Percentiles rank a stretch among this genome's conserved stretches.
Conservation (phyloP, 2,113 vertebrate species). For the Epinephelus lanceolatus region DNA sequence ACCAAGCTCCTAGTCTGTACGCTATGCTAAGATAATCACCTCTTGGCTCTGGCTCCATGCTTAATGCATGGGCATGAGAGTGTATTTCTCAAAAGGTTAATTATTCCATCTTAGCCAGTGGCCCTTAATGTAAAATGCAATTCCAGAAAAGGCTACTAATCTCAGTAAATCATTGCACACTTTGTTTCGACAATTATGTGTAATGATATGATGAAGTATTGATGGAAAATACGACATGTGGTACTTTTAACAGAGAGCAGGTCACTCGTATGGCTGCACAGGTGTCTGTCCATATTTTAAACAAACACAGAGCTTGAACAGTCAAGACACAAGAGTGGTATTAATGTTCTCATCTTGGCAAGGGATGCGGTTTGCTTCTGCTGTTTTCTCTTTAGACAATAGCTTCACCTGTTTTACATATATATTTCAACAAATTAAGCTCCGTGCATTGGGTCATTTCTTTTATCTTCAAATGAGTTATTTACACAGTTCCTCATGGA, state of each 20-base stretch:
- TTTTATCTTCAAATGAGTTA: conserved; percentile 9
- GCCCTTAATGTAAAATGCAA: background rate
- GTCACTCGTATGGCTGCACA: background rate
- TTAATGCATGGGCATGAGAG: background rate
- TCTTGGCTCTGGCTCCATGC: background rate
- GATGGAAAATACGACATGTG: background rate
- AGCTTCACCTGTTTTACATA: background rate
- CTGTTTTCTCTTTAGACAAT: conserved; percentile 4
- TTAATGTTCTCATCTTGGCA: background rate
- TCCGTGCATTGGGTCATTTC: conserved; percentile 8
- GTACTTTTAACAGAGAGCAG: background rate
- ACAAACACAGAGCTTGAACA: background rate
- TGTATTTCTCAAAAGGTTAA: background rate
- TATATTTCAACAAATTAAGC: conserved; percentile 1
- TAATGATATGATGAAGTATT: background rate
- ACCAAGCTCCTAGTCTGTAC: background rate
- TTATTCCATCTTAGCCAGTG: background rate
- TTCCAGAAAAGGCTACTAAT: background rate
- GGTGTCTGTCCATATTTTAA: background rate
- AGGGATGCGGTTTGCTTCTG: background rate
- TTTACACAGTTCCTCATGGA: conserved; percentile 29
- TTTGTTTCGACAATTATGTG: background rate
- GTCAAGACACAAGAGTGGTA: background rate
- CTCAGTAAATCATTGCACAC: background rate
- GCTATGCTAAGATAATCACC: background rate